Conservation (phyloP, 2,888 invertebrate genomes). For the Thera obeliscata region DNA sequence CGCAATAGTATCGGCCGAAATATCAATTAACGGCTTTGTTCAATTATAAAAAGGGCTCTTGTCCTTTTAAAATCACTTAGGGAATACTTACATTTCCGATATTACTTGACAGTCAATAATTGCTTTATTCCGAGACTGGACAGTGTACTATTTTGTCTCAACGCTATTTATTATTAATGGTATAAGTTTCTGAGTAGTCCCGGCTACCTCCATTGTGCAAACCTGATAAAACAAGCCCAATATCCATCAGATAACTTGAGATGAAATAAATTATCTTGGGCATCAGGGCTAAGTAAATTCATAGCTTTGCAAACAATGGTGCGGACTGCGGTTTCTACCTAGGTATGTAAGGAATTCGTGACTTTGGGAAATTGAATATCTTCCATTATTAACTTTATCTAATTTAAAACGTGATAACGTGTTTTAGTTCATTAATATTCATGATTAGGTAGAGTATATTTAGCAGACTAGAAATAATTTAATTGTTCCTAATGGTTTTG, state of each 20-base stretch:
- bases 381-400: conserved; percentile 10
- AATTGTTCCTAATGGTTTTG: not conserved
- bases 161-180: too few species aligned
- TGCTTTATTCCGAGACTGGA: too few species aligned
- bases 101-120: too few species aligned
- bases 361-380: conserved; percentile 15
- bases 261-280: conserved; percentile 11
- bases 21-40: too few species aligned
- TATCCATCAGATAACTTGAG: conserved; percentile 24
- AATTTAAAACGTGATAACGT: conserved; percentile 1
- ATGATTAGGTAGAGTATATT: not conserved
- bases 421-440: conserved; percentile 13
- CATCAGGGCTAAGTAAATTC: conserved; percentile 20
- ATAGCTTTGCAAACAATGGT: conserved; percentile 33
- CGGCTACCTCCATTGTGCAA: not conserved
- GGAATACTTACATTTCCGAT: too few species aligned
- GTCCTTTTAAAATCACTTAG: too few species aligned
- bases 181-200: not conserved
- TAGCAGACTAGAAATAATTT: too few species aligned
- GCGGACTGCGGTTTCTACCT: not conserved
- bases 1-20: too few species aligned
- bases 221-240: conserved; percentile 19
- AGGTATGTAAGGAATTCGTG: conserved; percentile 2
- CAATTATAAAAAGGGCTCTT: too few species aligned
- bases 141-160: too few species aligned